Evolutionary conservation across 2,113 vertebrate species (phyloP).

Genomic region (Rhadina sibilatrix): DNA sequence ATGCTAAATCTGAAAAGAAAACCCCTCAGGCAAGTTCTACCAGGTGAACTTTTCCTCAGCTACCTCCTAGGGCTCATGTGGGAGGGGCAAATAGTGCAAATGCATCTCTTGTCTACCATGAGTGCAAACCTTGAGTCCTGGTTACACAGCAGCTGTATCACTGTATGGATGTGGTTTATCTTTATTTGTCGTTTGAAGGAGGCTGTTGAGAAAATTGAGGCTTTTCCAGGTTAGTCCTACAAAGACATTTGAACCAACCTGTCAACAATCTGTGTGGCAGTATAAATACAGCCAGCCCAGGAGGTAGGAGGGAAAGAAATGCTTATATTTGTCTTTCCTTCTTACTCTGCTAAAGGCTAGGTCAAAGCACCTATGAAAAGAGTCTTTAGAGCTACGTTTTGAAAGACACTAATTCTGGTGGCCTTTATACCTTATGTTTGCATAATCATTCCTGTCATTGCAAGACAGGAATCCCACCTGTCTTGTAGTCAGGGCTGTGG

Average conservation of each 20-base stretch:
- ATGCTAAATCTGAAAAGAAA: background rate
- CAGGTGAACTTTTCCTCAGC: background rate
- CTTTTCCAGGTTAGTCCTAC: conserved; percentile 6
- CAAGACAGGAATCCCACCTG: background rate
- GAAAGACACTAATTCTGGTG: background rate
- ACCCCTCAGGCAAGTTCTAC: background rate
- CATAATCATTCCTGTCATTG: too few species aligned
- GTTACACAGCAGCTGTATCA: background rate
- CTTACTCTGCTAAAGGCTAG: background rate
- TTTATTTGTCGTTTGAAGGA: background rate
- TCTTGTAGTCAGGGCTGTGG: background rate
- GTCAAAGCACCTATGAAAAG: background rate
- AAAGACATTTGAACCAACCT: background rate
- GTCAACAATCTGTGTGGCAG: background rate
- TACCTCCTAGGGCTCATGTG: background rate
- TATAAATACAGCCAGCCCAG: background rate
- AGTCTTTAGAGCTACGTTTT: background rate
- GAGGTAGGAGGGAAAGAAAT: background rate
- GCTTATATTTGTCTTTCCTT: background rate
- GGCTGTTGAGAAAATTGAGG: background rate
- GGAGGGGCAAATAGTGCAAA: background rate
- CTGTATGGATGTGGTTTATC: background rate
- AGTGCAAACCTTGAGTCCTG: background rate
- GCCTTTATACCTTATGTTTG: background rate
- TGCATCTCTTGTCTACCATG: background rate